Percentiles rank a stretch among this genome's conserved stretches.
These are phyloP conservation scores for Herpetotheres cachinnans DNA, from an alignment of 2,113 vertebrate genomes.

Conservation along the genomic window DNA sequence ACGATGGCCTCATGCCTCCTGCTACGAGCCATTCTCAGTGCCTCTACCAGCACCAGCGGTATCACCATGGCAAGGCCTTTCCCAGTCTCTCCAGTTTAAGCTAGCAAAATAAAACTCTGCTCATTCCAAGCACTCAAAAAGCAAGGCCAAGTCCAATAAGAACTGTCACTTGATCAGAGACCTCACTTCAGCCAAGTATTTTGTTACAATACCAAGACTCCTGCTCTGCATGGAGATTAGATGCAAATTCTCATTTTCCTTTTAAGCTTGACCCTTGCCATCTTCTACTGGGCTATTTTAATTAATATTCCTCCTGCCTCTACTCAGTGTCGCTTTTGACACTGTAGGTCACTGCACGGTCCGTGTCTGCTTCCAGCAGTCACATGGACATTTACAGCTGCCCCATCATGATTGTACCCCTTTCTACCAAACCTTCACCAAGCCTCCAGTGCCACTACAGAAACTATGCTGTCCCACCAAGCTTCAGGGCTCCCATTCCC, in stretches of 20 bases:
- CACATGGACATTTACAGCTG: background rate
- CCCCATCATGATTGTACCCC: too few species aligned
- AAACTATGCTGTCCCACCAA: background rate
- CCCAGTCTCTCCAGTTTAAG: background rate
- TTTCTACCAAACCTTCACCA: background rate
- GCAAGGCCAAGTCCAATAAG: background rate
- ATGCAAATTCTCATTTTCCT: background rate
- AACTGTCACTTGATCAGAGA: background rate
- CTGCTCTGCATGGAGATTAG: background rate
- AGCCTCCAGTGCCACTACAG: background rate
- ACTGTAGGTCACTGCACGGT: background rate
- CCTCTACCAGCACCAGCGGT: background rate
- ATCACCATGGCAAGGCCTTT: background rate
- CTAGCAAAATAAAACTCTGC: background rate
- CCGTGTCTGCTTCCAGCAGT: background rate
- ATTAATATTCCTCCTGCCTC: background rate
- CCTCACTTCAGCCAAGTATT: background rate
- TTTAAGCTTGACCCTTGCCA: background rate
- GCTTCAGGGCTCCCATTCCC: background rate
- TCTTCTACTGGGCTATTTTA: background rate
- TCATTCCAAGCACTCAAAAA: background rate
- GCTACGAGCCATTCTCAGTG: background rate
- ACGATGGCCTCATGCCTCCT: background rate
- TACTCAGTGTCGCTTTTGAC: background rate
- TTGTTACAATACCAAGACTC: background rate